Conservation (phyloP, 2,797 vertebrate species). For the Vipera latastei region DNA sequence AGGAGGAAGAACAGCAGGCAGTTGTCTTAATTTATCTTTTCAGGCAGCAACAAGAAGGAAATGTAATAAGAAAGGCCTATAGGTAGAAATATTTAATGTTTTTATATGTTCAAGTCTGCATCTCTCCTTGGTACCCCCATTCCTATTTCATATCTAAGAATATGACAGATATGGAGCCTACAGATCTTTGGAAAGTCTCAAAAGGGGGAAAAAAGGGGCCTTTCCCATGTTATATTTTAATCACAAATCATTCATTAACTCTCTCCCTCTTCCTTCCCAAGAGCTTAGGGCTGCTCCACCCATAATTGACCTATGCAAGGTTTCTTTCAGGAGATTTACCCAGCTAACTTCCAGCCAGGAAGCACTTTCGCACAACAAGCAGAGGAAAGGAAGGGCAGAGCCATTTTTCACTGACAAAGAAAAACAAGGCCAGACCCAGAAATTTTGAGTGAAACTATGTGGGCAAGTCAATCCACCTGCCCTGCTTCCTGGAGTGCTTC, state of each 20-base stretch:
- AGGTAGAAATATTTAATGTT: constrained; percentile 37
- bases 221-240: background rate
- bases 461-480: constrained; percentile 49
- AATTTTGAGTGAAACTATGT: background rate
- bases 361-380: constrained; percentile 59
- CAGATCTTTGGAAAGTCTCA: constrained; percentile 31
- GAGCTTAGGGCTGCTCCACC: background rate
- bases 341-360: constrained; percentile 53
- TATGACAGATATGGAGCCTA: constrained; percentile 6
- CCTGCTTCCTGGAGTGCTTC: background rate
- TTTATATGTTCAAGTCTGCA: constrained; percentile 27
- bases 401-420: constrained; percentile 58
- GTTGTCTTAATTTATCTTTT: constrained; percentile 55
- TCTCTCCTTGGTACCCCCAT: constrained; percentile 13
- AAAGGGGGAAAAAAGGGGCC: background rate
- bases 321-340: constrained; percentile 26
- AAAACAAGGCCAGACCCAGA: constrained; percentile 48
- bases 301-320: constrained; percentile 30
- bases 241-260: constrained; percentile 14
- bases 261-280: constrained; percentile 21
- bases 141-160: constrained; percentile 23
- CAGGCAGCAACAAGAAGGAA: constrained; percentile 40
- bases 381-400: constrained; percentile 57
- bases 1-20: constrained; percentile 41
- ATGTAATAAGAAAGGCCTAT: background rate